Base-by-base conservation (phyloP, 2,113 vertebrate species). In the Pangasianodon hypophthalmus region DNA sequence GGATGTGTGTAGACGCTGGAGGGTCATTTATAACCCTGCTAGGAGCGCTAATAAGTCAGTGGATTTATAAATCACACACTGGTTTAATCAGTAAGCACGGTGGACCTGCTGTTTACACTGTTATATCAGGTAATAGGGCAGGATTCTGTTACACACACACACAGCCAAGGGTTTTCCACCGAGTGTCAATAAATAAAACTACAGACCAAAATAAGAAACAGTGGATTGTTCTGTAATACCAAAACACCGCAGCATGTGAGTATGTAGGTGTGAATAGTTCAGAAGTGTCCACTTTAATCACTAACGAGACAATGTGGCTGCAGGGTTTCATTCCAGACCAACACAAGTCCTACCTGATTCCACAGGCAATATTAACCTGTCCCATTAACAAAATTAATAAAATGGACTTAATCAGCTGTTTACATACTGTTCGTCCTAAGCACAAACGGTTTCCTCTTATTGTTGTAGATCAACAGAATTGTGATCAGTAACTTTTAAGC, bases 11-110 rank as follows among this genome's bases (percentile, higher is more conserved):
- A 89, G 92, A 93, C 94, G 94, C 92, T 80, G 89, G 91, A 95
- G 95, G 93, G 93, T 96, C 95, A 95, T 95, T 95, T 95, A 94
- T 92, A 93, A 94, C 91, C 88, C 92, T 85, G 91, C 85, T 88
- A 54, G 87, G 90, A 92, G 92, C 91, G 91, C 95, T 95, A 95
- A 95, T 95, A 93, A 94, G 92, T 90, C 92, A 92, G 91, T 85
- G 93, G 91, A 94, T 95, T 95, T 94, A 96, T 96, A 94, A 96
- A 95, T 96, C 94, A 95, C 91, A 91, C 50, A 87, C 94, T 94
- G 91, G 91, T 95, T 95, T 94, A 93, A 93, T 92, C 91, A 91
- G 92, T 93, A 94, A 94, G 92, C 93, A 92, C 84, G 91, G 64
- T 85, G 88, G 93, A 92, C 93, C 91, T 16, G 92, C 90, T 90